These are phyloP conservation scores for Microctonus aethiopoides DNA, from an alignment of 2,888 invertebrate species.

Conservation along the genomic window DNA sequence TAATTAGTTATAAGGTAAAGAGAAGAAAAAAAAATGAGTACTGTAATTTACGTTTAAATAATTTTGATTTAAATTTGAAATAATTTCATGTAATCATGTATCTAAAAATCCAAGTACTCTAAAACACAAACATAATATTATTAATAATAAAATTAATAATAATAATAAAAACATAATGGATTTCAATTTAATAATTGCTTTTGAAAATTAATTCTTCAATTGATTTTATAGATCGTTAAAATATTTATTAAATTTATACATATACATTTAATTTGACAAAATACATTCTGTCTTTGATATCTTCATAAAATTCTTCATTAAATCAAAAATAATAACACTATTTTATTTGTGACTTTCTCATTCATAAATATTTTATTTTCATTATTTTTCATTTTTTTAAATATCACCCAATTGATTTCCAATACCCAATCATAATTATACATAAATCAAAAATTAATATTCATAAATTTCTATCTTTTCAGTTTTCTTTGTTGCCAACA, in stretches of 20 bases:
- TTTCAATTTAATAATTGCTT: background rate
- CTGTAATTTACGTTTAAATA: background rate
- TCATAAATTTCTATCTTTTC: no score
- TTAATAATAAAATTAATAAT: background rate
- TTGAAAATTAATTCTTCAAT: background rate
- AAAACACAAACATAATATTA: no score
- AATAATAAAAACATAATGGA: background rate
- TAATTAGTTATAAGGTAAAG: background rate
- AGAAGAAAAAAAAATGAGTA: background rate
- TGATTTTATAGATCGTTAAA: background rate
- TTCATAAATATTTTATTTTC: background rate
- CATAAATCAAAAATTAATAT: no score
- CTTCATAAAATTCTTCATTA: background rate
- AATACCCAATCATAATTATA: no score
- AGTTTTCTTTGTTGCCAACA: no score
- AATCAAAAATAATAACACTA: background rate
- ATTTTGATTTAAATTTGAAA: background rate
- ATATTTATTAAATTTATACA: background rate
- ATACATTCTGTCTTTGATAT: no score
- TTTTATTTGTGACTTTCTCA: background rate
- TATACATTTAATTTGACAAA: background rate
- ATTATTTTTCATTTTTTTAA: background rate
- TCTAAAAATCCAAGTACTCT: background rate
- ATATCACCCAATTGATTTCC: no score
- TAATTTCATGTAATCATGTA: background rate